phyloP scores from a whole-genome alignment of 1,140 invertebrate genomes.

The Caenorhabditis brenneri region DNA sequence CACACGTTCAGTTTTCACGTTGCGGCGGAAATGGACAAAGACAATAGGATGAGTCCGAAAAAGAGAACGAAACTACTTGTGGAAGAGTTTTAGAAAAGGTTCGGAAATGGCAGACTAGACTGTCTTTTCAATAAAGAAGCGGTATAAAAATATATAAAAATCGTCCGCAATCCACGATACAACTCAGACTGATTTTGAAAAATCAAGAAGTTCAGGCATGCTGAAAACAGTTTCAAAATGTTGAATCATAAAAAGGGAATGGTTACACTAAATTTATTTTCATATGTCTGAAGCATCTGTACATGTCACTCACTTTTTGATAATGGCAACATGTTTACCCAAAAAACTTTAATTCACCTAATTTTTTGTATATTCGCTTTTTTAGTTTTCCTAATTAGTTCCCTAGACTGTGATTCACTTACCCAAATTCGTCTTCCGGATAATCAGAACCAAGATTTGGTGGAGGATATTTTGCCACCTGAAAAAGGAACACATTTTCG shows the following conservation, averaged over 20 bases:
- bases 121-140: no score
- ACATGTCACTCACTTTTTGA: no score
- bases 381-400: neutral
- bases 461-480: conserved; percentile 31
- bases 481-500: neutral
- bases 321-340: neutral
- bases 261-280: no score
- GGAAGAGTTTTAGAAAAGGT: neutral
- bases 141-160: no score
- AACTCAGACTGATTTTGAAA: no score
- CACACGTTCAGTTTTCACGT: neutral
- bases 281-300: no score
- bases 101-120: neutral
- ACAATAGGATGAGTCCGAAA: neutral
- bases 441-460: conserved; percentile 18
- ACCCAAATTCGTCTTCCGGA: conserved; percentile 13
- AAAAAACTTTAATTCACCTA: neutral
- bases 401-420: neutral
- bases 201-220: no score
- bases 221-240: no score
- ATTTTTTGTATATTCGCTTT: neutral
- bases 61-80: neutral
- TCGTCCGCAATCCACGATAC: no score
- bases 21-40: neutral
- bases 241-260: no score